These are phyloP conservation scores for Machimus rusticus DNA, from an alignment of 2,888 invertebrate species.

Conservation along the genomic window DNA sequence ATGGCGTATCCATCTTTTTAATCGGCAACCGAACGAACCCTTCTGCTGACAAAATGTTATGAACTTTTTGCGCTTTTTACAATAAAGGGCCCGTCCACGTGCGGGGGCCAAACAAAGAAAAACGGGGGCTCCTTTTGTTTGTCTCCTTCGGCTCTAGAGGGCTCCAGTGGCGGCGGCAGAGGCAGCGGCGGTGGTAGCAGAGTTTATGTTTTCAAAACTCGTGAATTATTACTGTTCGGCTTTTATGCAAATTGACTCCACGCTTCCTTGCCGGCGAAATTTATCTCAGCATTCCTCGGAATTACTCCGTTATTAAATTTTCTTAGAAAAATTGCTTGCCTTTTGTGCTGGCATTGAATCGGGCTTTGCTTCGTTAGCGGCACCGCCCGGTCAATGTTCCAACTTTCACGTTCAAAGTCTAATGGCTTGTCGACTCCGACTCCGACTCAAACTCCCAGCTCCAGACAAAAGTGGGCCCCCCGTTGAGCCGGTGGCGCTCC, in stretches of 20 bases:
- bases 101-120: background rate
- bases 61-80: slow-evolving; percentile 14
- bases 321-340: background rate
- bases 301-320: background rate
- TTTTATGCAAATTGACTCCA: slow-evolving; percentile 31
- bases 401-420: background rate
- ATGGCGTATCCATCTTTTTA: slow-evolving; percentile 40
- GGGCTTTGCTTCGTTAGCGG: background rate
- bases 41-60: slow-evolving; percentile 34
- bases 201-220: slow-evolving; percentile 17
- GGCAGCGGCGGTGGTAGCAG: background rate
- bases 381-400: background rate
- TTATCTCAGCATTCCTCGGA: background rate
- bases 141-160: background rate
- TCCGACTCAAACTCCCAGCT: background rate
- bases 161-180: background rate
- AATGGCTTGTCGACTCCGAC: background rate
- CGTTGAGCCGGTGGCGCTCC: background rate
- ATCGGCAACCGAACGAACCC: slow-evolving; percentile 40
- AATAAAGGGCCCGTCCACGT: background rate
- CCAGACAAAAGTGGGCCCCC: background rate
- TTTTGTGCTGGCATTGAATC: background rate
- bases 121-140: background rate
- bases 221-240: slow-evolving; percentile 16
- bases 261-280: background rate